A percentile compares a stretch with the other conserved stretches of the same genome.
phyloP scores from a whole-genome alignment of 2,113 vertebrate species.

The Corythaeola cristata region DNA sequence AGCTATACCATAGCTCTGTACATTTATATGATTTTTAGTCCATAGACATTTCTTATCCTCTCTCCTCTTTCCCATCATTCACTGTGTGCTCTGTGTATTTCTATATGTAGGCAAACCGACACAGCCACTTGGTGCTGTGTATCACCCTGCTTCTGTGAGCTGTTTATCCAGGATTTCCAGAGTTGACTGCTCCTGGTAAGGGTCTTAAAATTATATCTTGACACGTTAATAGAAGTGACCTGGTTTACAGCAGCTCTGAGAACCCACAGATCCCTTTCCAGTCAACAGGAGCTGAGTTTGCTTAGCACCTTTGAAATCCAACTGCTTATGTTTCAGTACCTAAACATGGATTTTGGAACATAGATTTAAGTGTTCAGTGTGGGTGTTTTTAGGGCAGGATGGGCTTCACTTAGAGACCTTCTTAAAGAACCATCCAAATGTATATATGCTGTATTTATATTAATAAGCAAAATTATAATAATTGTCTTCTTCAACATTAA shows the following conservation, averaged over 20 bases:
- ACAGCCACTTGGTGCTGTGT: background rate
- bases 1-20: background rate
- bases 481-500: background rate
- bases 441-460: background rate
- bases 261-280: background rate
- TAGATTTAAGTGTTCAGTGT: background rate
- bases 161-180: background rate
- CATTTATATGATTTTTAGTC: background rate
- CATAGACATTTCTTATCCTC: background rate
- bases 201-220: background rate
- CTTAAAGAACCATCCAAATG: background rate
- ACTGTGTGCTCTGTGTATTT: background rate
- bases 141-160: background rate
- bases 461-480: background rate
- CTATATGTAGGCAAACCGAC: fast-evolving
- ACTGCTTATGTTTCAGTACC: background rate
- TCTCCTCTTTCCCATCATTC: background rate
- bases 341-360: background rate
- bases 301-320: background rate
- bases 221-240: background rate
- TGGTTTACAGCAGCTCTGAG: background rate
- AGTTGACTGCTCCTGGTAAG: background rate
- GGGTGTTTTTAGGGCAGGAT: background rate
- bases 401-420: background rate
- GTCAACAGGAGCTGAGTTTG: background rate